These are phyloP conservation scores for Apteryx mantelli DNA, from an alignment of 2,113 vertebrate species.

Conservation along the genomic window DNA sequence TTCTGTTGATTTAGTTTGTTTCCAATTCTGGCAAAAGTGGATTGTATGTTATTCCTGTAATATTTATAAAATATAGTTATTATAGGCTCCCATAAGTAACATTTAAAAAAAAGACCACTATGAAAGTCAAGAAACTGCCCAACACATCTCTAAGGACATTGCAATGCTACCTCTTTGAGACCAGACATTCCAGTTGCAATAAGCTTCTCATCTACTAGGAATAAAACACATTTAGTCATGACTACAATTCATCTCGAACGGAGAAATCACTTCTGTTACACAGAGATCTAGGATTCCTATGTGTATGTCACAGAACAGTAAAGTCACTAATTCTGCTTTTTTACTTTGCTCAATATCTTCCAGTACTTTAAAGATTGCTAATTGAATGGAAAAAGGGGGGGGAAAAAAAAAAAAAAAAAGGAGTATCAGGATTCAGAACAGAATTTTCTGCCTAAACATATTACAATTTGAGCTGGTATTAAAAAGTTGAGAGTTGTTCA, in stretches of 20 bases:
- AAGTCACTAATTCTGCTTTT: not conserved
- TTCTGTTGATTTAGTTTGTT: conserved; percentile 85
- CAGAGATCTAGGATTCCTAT: not conserved
- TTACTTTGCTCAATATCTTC: not conserved
- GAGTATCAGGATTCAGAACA: too few species aligned
- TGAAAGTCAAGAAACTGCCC: not conserved
- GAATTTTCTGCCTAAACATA: too few species aligned
- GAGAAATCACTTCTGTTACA: not conserved
- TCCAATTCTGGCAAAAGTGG: conserved; percentile 77
- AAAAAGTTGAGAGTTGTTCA: too few species aligned
- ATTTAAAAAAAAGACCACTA: not conserved
- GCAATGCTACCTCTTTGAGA: not conserved
- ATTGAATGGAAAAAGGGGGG: not conserved
- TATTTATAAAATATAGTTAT: not conserved
- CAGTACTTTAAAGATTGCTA: not conserved
- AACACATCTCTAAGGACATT: not conserved
- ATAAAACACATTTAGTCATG: not conserved
- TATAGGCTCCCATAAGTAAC: not conserved
- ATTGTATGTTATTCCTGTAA: conserved; percentile 77
- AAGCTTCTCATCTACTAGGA: not conserved
- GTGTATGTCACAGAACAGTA: not conserved
- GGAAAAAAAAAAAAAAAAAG: not conserved
- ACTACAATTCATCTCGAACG: not conserved
- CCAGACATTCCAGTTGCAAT: not conserved
- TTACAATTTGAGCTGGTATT: not conserved